Base-by-base conservation (phyloP, 2,888 invertebrate genomes). In the Norana najaformis region DNA sequence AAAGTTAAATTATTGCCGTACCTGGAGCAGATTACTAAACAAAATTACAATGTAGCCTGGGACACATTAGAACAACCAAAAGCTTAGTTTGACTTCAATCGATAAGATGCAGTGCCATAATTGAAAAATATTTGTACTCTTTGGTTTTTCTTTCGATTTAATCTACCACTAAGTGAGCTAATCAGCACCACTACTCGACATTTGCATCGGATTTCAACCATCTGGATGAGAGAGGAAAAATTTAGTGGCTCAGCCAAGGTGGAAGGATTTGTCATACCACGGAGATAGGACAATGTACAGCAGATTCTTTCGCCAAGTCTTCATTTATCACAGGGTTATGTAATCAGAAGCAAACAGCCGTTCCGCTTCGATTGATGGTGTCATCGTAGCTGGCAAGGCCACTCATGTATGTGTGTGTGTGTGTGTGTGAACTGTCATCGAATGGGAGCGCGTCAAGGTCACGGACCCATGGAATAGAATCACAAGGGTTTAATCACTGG, bases 151-250 rank as follows among this genome's bases (percentile, higher is more conserved):
- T 37, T 85, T 37, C 37, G 85, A 85, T 85, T 85, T 85, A 85
- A 85, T 85, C 85, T 85, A 85, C 85, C n/a, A 85, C 85, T 85
- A 85, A 85, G 85, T 85, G 85, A 85, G 85, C 37, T 85, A 85
- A 85, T 85, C 85, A 35, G 23, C n/a, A 35, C 85, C 85, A 85
- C 85, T 36, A 37, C 85, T 85, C 37, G 36, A 85, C 85, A 85
- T 85, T 85, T 85, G 85, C 85, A 85, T 85, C 85, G 14, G 37
- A 37, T 85, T 85, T 85, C 85, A 85, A 36, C 36, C 85, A 85
- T 37, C 35, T 85, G 85, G 85, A 85, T 85, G 85, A 69, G 69
- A 69, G 69, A n/a, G 69, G 69, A 69, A 69, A 69, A 69, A 69
- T 69, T 69, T 69, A 69, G 69, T 69, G 69, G 69, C 69, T 69